Conservation (phyloP, 1,140 invertebrate genomes). For the Bombus pyrosoma region DNA sequence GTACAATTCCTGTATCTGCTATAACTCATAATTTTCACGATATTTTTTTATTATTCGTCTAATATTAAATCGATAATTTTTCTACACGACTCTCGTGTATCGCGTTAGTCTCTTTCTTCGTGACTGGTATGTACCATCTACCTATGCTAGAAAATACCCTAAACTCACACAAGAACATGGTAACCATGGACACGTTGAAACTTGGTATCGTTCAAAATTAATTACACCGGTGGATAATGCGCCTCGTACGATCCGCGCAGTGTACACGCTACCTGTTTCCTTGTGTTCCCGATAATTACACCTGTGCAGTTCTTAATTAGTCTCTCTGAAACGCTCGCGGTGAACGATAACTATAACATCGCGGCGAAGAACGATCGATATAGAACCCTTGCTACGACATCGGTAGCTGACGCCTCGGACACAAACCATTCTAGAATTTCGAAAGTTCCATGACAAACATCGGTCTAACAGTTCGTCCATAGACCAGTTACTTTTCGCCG, state of each 20-base stretch:
- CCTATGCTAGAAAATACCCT: not conserved
- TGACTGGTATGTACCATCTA: not conserved
- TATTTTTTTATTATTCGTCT: too few species aligned
- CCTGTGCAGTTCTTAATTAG: conserved; percentile 24
- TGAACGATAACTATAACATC: not conserved
- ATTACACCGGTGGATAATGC: conserved; percentile 15
- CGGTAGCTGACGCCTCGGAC: not conserved
- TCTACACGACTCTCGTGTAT: too few species aligned
- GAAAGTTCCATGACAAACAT: not conserved
- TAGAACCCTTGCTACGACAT: not conserved
- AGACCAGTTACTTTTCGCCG: too few species aligned
- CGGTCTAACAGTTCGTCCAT: not conserved
- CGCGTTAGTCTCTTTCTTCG: not conserved
- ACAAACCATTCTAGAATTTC: not conserved
- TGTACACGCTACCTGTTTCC: not conserved
- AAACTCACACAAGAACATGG: not conserved
- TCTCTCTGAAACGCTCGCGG: not conserved
- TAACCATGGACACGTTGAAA: not conserved
- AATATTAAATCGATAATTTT: too few species aligned
- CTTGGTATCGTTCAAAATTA: conserved; percentile 5
- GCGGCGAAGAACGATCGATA: conserved; percentile 2
- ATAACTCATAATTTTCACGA: too few species aligned
- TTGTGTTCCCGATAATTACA: conserved; percentile 19
- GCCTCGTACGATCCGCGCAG: not conserved
- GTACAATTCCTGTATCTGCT: too few species aligned